phyloP scores from a whole-genome alignment of 2,113 vertebrate species.

The Cnemophilus loriae region DNA sequence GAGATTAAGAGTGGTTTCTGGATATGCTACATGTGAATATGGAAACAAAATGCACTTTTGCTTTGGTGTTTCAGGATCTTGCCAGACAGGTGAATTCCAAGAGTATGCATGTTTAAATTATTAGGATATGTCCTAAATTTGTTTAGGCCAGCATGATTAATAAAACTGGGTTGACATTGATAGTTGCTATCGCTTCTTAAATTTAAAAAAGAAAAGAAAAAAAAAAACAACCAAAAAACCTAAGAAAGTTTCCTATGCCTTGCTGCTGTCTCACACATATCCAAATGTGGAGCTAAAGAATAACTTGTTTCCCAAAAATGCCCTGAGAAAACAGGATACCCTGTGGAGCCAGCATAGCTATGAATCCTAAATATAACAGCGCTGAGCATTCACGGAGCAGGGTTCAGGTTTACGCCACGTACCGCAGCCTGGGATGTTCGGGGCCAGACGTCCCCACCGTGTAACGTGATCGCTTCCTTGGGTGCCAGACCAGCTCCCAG shows the following conservation, averaged over 20 bases:
- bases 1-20: background rate
- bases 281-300: background rate
- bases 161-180: background rate
- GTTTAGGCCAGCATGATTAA: background rate
- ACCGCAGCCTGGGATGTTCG: fast-evolving
- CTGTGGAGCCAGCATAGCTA: background rate
- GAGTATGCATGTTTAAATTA: background rate
- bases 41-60: background rate
- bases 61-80: background rate
- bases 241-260: background rate
- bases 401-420: background rate
- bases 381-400: background rate
- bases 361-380: background rate
- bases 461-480: background rate
- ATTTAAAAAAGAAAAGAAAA: no score
- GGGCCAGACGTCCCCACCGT: fast-evolving
- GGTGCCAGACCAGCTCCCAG: background rate
- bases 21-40: background rate
- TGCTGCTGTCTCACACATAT: fast-evolving
- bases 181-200: background rate
- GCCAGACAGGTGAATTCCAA: background rate
- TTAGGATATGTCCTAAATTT: background rate
- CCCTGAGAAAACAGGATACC: background rate
- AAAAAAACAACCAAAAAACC: background rate
- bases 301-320: background rate